phyloP scores from a whole-genome alignment of 2,797 vertebrate genomes.

The Leuciscus waleckii region DNA sequence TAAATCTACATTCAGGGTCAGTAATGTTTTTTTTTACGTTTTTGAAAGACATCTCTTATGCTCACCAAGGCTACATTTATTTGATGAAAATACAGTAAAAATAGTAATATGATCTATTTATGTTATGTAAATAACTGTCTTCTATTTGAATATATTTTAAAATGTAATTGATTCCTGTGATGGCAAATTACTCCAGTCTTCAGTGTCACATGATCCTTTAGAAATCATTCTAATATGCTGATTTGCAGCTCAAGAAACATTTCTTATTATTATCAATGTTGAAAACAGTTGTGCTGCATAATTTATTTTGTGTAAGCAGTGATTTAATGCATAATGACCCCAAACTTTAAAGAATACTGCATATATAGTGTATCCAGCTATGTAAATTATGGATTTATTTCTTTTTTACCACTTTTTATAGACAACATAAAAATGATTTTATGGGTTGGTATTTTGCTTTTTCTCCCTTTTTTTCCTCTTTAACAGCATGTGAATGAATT shows the following conservation, averaged over 20 bases:
- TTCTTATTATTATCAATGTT: not conserved
- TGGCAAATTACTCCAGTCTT: not conserved
- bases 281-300: not conserved
- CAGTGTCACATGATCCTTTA: not conserved
- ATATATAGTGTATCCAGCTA: not conserved
- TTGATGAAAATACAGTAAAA: too few species aligned
- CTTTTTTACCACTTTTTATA: not conserved
- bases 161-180: not conserved
- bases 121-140: not conserved
- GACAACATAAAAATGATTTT: not conserved
- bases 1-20: not conserved
- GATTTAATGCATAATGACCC: not conserved
- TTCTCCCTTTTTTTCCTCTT: not conserved
- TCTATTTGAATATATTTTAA: not conserved
- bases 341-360: not conserved
- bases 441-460: not conserved
- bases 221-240: not conserved
- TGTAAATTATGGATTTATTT: not conserved
- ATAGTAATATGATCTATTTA: not conserved
- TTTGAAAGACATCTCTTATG: not conserved
- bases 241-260: not conserved
- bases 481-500: conserved; percentile 17
- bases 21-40: not conserved
- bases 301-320: not conserved
- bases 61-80: not conserved